Percentiles rank a stretch among this genome's conserved stretches.
Conservation (phyloP, 2,113 vertebrate species). For the Pachycephala philippinensis region DNA sequence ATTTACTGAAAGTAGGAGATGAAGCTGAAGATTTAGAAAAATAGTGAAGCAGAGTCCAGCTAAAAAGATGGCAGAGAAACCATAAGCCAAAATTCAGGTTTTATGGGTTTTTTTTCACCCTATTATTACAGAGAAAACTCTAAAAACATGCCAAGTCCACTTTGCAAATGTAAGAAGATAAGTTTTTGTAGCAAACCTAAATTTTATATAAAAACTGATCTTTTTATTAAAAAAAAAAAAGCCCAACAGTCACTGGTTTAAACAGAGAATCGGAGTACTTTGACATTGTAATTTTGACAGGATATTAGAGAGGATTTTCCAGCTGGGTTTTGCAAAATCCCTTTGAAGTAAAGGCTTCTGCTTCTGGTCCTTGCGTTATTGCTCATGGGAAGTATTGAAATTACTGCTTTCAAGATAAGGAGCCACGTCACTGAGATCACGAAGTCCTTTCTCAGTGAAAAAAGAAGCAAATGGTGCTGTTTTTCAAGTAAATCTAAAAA, state of each 20-base stretch:
- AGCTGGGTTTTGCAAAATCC: conserved; percentile 20
- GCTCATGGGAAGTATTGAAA: background rate
- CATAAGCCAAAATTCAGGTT: background rate
- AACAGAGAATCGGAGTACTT: background rate
- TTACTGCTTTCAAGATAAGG: conserved; percentile 13
- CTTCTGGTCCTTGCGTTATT: background rate
- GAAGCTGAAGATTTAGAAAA: conserved; percentile 16
- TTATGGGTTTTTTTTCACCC: background rate
- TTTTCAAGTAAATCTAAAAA: conserved; percentile 45
- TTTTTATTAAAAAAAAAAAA: background rate
- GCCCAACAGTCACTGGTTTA: background rate
- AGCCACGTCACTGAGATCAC: background rate
- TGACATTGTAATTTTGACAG: conserved; percentile 22
- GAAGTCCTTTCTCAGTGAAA: conserved; percentile 20
- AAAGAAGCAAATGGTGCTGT: background rate
- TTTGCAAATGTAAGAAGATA: background rate
- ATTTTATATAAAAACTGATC: background rate
- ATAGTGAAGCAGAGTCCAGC: background rate
- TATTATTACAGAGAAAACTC: background rate
- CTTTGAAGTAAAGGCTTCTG: conserved; percentile 36
- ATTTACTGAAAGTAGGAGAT: background rate
- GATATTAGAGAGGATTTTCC: conserved; percentile 24
- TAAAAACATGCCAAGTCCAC: background rate
- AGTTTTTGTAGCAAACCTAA: background rate
- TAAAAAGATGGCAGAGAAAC: background rate